Percentiles rank a stretch among this genome's conserved stretches.
phyloP scores from a whole-genome alignment of 2,888 invertebrate genomes.

The Achlya flavicornis region DNA sequence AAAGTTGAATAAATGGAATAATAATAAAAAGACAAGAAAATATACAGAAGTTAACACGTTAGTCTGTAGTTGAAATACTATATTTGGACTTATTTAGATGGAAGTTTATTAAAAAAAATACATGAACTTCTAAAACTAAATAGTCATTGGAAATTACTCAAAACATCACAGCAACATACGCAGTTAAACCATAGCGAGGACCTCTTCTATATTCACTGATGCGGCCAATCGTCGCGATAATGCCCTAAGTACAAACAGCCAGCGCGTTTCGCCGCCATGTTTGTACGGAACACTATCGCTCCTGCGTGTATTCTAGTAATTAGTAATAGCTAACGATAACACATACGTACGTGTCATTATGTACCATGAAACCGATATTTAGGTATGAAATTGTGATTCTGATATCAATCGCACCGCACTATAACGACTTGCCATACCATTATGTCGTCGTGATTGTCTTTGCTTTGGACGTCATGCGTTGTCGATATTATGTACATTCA shows the following conservation, averaged over 20 bases:
- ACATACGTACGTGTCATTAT: constrained; percentile 63
- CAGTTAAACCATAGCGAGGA: no score
- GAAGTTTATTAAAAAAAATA: no score
- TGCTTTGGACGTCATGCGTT: constrained; percentile 29
- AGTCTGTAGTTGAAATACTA: no score
- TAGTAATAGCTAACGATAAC: constrained; percentile 69
- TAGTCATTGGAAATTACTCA: no score
- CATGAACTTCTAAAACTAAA: no score
- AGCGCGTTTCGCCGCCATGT: constrained; percentile 36
- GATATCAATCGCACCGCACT: constrained; percentile 57
- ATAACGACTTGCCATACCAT: constrained; percentile 41
- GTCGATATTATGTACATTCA: constrained; percentile 29
- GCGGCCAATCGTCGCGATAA: constrained; percentile 1
- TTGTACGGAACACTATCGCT: constrained; percentile 58
- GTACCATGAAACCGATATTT: constrained; percentile 63
- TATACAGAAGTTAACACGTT: no score
- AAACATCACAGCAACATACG: no score
- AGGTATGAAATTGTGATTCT: constrained; percentile 63
- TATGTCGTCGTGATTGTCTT: constrained; percentile 50
- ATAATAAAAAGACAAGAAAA: no score
- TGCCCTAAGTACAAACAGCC: background rate
- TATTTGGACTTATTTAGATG: no score
- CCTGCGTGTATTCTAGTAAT: constrained; percentile 74
- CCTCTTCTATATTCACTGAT: background rate
- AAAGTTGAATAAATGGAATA: no score